Conservation (phyloP, 2,797 vertebrate species). For the Lithobates pipiens region DNA sequence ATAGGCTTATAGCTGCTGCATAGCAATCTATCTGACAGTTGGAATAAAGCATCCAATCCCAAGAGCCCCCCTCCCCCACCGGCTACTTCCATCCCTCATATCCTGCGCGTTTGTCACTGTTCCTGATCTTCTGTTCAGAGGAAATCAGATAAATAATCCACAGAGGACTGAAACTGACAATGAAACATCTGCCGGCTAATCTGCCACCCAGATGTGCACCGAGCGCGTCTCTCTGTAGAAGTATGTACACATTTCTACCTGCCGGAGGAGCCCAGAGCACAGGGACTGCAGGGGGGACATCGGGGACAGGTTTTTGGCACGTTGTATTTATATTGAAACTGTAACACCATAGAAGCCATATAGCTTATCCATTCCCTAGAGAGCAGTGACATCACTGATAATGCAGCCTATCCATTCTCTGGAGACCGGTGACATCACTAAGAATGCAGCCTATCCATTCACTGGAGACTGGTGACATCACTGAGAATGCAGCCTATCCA, state of each 20-base stretch:
- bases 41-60: constrained; percentile 18
- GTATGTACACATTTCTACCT: no score
- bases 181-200: constrained; percentile 54
- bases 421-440: background rate
- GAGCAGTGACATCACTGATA: background rate
- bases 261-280: no score
- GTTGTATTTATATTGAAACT: no score
- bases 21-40: constrained; percentile 30
- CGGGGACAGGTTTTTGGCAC: no score
- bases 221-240: no score
- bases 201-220: constrained; percentile 56
- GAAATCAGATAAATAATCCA: constrained; percentile 50
- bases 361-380: background rate
- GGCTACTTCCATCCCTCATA: constrained; percentile 14
- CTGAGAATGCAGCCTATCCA: background rate
- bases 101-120: constrained; percentile 12
- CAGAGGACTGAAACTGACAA: constrained; percentile 45
- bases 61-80: background rate
- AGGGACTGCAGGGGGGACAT: no score
- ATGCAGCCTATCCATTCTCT: background rate
- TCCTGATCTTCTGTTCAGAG: constrained; percentile 30
- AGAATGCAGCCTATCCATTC: background rate
- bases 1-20: constrained; percentile 37
- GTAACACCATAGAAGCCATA: background rate
- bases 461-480: background rate